Percentiles rank a stretch among this genome's conserved stretches.
Conservation (phyloP, 2,113 vertebrate genomes). For the human region DNA sequence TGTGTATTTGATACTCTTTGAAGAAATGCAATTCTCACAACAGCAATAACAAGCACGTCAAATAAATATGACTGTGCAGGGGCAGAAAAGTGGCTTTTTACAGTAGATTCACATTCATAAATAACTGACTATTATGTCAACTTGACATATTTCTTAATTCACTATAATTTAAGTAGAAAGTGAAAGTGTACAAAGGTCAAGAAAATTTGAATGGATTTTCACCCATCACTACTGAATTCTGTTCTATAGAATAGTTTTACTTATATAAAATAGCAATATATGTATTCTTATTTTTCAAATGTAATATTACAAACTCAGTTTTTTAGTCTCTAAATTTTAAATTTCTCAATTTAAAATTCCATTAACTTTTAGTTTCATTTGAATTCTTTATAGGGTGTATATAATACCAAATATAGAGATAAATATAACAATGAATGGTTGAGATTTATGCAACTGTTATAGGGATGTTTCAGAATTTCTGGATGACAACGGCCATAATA, state of each 20-base stretch:
- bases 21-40: constrained; percentile 4
- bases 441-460: neutral
- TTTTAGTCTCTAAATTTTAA: neutral
- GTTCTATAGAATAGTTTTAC: neutral
- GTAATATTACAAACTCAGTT: neutral
- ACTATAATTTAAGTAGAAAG: neutral
- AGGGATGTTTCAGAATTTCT: neutral
- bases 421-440: neutral
- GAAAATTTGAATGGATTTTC: neutral
- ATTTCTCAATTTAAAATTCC: neutral
- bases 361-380: neutral
- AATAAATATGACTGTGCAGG: neutral
- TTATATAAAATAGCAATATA: neutral
- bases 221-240: neutral
- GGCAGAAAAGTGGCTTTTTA: neutral
- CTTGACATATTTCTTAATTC: neutral
- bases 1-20: neutral
- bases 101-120: neutral
- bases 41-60: neutral
- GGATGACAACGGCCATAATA: neutral
- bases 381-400: neutral
- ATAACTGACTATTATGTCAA: neutral
- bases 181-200: neutral
- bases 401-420: neutral
- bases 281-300: neutral